Base-by-base conservation (phyloP, 2,888 invertebrate genomes). In the Alloscopus bannaensis region DNA sequence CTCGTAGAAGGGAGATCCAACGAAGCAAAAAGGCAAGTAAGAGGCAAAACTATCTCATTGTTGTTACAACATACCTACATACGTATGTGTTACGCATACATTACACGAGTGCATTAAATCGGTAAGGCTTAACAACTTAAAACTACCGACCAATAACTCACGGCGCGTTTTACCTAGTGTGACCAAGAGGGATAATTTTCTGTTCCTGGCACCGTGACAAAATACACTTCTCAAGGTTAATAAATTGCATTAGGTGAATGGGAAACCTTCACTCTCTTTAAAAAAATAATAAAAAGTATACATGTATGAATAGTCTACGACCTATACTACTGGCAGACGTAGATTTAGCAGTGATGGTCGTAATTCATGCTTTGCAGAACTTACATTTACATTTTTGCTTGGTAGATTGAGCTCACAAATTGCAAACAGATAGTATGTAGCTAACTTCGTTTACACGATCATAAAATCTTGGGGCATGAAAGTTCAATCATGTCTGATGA, bases 181-280 rank as follows among this genome's bases (percentile, higher is more conserved):
- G 73, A 66, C 66, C 59, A 73, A 73, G 28, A 40, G 50, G 24
- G 26, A 47, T 50, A 20, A 18, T 52, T 55, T 64, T 36, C 24
- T 68, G 75, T 60, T 76, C 66, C 75, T 76, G 75, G 75, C 75
- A 75, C 75, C 75, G 75, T 68, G 50, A 76, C 75, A 76, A 76
- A 73, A 45, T 50, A n/a, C 22, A 13, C 36, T 36, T 31, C 50
- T 68, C 75, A 76, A 76, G 75, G 75, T 60, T 76, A 60, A 59
- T 29, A n/a, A 29, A 52, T 26, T 47, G 13, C 6, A 13, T 3
- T 26, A 11, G 3, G 20, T 26, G 52, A 40, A 65, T 73, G 55
- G 72, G 20, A 65, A 73, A 73, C 72, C 72, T 73, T 73, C 72
- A 65, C 55, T 73, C 62, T 62, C 71, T 69, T 11, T 57, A 42